phyloP scores from a whole-genome alignment of 2,888 invertebrate genomes.

The Lochmaea crataegi region DNA sequence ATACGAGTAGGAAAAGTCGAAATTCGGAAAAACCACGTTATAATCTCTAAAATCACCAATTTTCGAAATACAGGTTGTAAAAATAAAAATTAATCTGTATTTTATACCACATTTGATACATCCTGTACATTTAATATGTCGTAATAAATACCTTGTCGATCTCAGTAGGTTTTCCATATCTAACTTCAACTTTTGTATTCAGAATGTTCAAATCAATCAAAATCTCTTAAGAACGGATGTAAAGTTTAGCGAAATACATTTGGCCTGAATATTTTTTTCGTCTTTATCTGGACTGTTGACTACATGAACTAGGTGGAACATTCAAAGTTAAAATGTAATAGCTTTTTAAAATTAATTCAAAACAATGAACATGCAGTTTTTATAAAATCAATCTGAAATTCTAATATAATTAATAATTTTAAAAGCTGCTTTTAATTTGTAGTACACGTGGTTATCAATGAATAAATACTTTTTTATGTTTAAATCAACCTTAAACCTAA shows the following conservation, averaged over 20 bases:
- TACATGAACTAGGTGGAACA: neutral
- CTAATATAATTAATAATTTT: neutral
- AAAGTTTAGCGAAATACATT: constrained; percentile 1
- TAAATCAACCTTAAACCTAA: neutral
- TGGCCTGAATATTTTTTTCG: neutral
- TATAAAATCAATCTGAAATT: neutral
- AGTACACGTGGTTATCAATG: too few species aligned
- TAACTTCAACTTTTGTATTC: constrained; percentile 11
- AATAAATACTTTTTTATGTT: too few species aligned
- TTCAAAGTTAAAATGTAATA: neutral
- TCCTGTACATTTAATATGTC: neutral
- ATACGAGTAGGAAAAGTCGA: too few species aligned
- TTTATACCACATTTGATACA: neutral
- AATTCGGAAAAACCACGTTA: too few species aligned
- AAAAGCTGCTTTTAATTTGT: too few species aligned
- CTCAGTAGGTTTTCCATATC: neutral
- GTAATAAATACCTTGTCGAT: constrained; percentile 13
- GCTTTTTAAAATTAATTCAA: neutral
- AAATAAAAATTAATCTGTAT: neutral
- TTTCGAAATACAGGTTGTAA: neutral
- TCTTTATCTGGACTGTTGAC: neutral
- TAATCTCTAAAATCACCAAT: neutral
- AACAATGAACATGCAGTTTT: neutral
- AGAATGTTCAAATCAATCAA: neutral
- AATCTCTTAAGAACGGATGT: constrained; percentile 10